A percentile compares a stretch with the other conserved stretches of the same genome.
These are phyloP conservation scores for Actenoides lindsayi DNA, from an alignment of 2,113 vertebrate genomes.

Conservation along the genomic window DNA sequence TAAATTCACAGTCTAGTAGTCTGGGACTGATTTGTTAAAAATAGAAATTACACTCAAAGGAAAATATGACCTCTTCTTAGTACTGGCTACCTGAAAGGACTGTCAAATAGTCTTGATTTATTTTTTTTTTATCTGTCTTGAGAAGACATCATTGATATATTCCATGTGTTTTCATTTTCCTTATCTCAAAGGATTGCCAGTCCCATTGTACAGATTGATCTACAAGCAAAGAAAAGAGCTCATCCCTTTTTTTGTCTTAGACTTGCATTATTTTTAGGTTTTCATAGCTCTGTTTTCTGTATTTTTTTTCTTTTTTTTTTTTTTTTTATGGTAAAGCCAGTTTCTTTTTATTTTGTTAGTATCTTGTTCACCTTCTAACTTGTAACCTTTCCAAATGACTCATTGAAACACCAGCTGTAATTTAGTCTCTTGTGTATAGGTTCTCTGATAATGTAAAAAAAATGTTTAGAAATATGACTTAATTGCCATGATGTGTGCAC, in stretches of 20 bases:
- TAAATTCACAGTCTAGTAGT: neutral
- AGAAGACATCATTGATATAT: neutral
- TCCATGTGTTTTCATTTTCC: neutral
- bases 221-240: neutral
- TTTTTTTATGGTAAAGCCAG: neutral
- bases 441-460: conserved; percentile 50
- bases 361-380: conserved; percentile 61
- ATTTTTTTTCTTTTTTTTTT: neutral
- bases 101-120: neutral
- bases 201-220: neutral
- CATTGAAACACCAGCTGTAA: conserved; percentile 53
- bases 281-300: neutral
- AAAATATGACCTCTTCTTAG: neutral
- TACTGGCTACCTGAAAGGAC: neutral
- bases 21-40: neutral
- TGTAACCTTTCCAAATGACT: conserved; percentile 52
- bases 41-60: neutral
- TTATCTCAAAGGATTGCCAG: neutral
- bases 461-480: conserved; percentile 56
- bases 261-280: neutral
- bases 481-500: conserved; percentile 63
- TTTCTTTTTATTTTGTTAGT: conserved; percentile 39
- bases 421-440: conserved; percentile 54
- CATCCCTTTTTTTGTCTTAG: neutral
- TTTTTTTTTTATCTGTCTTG: neutral